These are phyloP conservation scores for Brachynemurus nebulosus DNA, from an alignment of 2,888 invertebrate species.

Conservation along the genomic window DNA sequence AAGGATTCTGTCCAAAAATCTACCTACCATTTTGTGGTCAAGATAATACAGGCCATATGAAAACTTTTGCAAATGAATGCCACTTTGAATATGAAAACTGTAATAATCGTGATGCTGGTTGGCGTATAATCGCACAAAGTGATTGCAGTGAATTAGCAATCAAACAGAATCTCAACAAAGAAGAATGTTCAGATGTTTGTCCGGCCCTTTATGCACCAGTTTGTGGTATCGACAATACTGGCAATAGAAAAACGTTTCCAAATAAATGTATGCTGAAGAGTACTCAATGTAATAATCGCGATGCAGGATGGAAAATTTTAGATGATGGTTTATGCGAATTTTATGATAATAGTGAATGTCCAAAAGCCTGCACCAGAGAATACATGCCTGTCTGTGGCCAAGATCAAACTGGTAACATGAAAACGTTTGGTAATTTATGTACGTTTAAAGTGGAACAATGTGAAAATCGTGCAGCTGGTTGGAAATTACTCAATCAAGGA, in stretches of 20 bases:
- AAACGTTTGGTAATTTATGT: background rate
- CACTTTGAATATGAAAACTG: background rate
- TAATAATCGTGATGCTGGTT: background rate
- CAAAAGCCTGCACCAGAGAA: background rate
- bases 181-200: background rate
- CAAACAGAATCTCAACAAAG: too few relatives aligned
- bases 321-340: background rate
- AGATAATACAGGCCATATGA: background rate
- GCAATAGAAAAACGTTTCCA: background rate
- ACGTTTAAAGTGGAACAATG: background rate
- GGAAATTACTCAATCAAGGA: too few relatives aligned
- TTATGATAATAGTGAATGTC: too few relatives aligned
- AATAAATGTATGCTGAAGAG: background rate
- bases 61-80: background rate
- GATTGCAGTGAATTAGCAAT: background rate
- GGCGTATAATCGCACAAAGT: background rate
- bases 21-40: background rate
- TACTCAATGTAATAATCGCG: background rate
- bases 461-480: background rate
- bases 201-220: background rate
- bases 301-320: background rate
- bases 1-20: background rate
- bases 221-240: background rate
- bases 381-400: background rate
- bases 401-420: background rate